These are phyloP conservation scores for Zhuqinia jingwanae DNA, from an alignment of 2,888 invertebrate species.

Conservation along the genomic window DNA sequence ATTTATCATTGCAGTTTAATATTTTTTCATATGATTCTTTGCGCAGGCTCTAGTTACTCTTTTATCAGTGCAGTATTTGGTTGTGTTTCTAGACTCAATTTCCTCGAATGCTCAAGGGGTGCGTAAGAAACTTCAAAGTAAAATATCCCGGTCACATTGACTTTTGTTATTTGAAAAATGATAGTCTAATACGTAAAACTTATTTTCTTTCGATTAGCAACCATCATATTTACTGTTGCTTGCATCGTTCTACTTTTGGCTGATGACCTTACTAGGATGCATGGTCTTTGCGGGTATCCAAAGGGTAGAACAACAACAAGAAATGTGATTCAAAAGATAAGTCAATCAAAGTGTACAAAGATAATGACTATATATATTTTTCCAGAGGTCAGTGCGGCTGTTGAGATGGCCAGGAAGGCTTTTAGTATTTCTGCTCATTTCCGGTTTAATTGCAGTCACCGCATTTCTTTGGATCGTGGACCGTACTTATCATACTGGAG, in stretches of 20 bases:
- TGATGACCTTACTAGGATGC: constrained; percentile 72
- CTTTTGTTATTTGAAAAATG: no score
- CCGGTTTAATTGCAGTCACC: constrained; percentile 69
- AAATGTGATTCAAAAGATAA: no score
- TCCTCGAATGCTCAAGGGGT: constrained; percentile 66
- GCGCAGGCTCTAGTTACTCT: constrained; percentile 75
- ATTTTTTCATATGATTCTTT: constrained; percentile 37
- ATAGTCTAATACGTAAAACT: neutral
- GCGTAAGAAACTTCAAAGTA: constrained; percentile 21
- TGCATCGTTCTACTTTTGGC: constrained; percentile 71
- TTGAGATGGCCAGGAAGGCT: constrained; percentile 74
- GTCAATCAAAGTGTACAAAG: no score
- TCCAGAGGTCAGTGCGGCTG: constrained; percentile 67
- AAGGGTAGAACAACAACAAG: constrained; percentile 67
- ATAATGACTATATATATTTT: neutral
- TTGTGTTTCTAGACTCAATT: constrained; percentile 71
- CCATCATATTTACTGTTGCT: constrained; percentile 61
- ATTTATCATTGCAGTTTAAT: no score
- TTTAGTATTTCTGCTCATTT: constrained; percentile 67
- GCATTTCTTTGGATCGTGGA: constrained; percentile 73
- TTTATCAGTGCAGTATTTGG: constrained; percentile 74
- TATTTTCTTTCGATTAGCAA: constrained; percentile 43
- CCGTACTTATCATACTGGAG: constrained; percentile 60
- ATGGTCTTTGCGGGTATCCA: constrained; percentile 75
- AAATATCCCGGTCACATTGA: no score